A percentile compares a stretch with the other conserved stretches of the same genome.
Evolutionary conservation across 2,888 invertebrate species (phyloP).

Genomic region (Drosophila infuscata): DNA sequence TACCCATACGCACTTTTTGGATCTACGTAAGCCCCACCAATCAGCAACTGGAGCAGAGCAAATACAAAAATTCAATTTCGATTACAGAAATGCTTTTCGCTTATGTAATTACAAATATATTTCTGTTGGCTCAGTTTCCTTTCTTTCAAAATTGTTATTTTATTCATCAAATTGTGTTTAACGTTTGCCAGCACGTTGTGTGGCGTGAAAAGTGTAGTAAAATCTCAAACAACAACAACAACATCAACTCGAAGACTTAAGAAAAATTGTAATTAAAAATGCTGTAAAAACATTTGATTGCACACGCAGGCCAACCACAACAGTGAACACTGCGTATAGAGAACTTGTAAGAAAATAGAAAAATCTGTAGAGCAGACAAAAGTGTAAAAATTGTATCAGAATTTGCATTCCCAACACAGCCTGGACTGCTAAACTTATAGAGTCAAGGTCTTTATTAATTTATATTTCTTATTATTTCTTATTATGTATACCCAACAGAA

Average conservation of each 20-base stretch:
- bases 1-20: constrained; percentile 38
- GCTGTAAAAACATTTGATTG: constrained; percentile 50
- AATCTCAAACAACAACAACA: constrained; percentile 24
- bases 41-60: constrained; percentile 6
- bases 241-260: constrained; percentile 17
- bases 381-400: no score
- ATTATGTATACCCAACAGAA: no score
- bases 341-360: neutral
- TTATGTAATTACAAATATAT: constrained; percentile 34
- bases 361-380: neutral
- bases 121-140: constrained; percentile 8
- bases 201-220: constrained; percentile 48
- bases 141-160: constrained; percentile 46
- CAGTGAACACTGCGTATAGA: constrained; percentile 29
- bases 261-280: constrained; percentile 50
- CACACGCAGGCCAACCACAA: constrained; percentile 14
- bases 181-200: constrained; percentile 39
- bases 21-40: constrained; percentile 1
- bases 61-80: constrained; percentile 22
- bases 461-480: no score
- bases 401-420: neutral
- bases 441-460: neutral
- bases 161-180: constrained; percentile 51
- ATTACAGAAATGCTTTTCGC: constrained; percentile 32
- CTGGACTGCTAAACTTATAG: neutral